Conservation (phyloP, 1,140 invertebrate species). For the Trachymyrmex cornetzi region DNA sequence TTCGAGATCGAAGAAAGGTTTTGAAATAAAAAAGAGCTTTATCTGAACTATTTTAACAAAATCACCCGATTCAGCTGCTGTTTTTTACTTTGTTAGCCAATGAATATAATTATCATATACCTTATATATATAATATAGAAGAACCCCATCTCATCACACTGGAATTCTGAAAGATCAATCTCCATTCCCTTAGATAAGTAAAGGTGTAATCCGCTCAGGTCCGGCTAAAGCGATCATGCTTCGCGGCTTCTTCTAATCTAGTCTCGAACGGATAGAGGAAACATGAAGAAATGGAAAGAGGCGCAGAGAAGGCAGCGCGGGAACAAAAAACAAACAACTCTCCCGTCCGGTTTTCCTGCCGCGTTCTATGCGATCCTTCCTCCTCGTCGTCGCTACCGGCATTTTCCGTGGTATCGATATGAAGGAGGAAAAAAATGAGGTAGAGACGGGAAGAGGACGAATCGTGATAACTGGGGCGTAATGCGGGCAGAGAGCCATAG, state of each 20-base stretch:
- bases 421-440: constrained; percentile 40
- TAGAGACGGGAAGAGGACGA: constrained; percentile 36
- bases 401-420: constrained; percentile 24
- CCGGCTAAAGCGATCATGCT: not conserved
- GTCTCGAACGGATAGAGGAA: constrained; percentile 18
- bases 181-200: constrained; percentile 24
- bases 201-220: constrained; percentile 14
- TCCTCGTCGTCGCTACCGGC: not conserved
- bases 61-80: not conserved
- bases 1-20: not conserved
- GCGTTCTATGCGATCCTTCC: constrained; percentile 9
- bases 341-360: constrained; percentile 10
- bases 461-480: constrained; percentile 75
- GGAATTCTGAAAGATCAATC: constrained; percentile 19
- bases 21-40: not conserved
- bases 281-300: constrained; percentile 43
- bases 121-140: not conserved
- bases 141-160: not conserved
- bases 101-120: not conserved
- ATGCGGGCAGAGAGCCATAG: constrained; percentile 21
- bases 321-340: constrained; percentile 3
- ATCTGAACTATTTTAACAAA: not conserved
- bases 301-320: not conserved
- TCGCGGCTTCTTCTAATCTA: constrained; percentile 9
- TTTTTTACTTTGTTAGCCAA: constrained; percentile 10